A percentile compares a stretch with the other conserved stretches of the same genome.
Conservation (phyloP, 2,888 invertebrate genomes). For the Zootermopsis nevadensis region DNA sequence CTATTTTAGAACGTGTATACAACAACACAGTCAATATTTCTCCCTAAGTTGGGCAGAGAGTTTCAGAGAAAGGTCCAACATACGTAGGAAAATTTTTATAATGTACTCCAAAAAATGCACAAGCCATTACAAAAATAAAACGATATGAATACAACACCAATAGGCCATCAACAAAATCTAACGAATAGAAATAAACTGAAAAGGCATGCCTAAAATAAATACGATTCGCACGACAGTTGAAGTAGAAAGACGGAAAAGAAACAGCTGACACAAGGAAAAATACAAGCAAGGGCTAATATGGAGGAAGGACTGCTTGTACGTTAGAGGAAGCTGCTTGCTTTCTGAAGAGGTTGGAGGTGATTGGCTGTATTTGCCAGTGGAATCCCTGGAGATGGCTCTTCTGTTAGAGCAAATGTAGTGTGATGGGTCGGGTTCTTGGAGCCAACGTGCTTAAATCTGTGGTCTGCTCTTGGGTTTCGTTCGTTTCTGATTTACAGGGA, state of each 20-base stretch:
- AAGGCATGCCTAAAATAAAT: neutral
- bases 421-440: neutral
- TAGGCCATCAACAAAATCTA: neutral
- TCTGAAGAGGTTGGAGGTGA: neutral
- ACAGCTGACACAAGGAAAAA: neutral
- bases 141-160: neutral
- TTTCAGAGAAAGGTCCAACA: neutral
- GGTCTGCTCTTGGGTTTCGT: neutral
- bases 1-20: neutral
- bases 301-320: neutral
- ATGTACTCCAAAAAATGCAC: neutral
- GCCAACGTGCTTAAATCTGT: conserved; percentile 1
- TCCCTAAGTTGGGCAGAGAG: neutral
- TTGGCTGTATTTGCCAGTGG: conserved; percentile 6
- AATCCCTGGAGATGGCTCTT: neutral
- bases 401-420: neutral
- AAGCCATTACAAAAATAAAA: neutral
- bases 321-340: neutral
- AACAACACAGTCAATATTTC: neutral
- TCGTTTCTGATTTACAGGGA: neutral
- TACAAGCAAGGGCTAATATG: neutral
- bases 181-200: neutral
- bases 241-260: neutral
- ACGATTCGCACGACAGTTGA: neutral
- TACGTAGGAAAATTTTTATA: neutral